Conservation (phyloP, 92 coral and sea anemone genomes). For the Bergia sp. region DNA sequence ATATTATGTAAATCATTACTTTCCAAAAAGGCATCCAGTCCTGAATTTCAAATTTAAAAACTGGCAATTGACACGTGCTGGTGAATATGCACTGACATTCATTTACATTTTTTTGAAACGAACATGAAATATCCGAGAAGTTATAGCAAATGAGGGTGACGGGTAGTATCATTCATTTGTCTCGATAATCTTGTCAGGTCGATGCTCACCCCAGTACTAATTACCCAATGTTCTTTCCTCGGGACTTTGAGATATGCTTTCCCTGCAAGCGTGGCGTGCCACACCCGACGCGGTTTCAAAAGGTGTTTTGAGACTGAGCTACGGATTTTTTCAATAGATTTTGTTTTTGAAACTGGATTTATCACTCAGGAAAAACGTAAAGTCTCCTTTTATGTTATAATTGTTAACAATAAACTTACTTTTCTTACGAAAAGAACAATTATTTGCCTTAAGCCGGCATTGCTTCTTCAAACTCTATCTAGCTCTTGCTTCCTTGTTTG, state of each 20-base stretch:
- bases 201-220: neutral
- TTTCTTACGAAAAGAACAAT: too few species aligned
- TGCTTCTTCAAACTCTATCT: too few species aligned
- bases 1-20: too few species aligned
- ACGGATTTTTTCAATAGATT: neutral
- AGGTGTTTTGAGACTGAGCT: neutral
- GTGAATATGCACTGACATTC: neutral
- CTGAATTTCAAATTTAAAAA: neutral
- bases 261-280: neutral
- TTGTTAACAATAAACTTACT: too few species aligned
- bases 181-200: too few species aligned
- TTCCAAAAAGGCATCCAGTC: too few species aligned
- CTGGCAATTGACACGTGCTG: neutral
- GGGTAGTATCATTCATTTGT: neutral
- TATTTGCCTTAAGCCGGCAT: too few species aligned
- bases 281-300: neutral
- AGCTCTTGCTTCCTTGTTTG: too few species aligned
- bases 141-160: neutral
- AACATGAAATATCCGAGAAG: too few species aligned
- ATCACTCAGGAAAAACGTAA: neutral
- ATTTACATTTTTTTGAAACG: too few species aligned
- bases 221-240: neutral
- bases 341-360: too few species aligned
- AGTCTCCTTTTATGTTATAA: too few species aligned
- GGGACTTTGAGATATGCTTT: neutral